Evolutionary conservation across 2,113 vertebrate species (phyloP), one percentile per base, ranked within the genome.

Genomic region (Cololabis saira): DNA sequence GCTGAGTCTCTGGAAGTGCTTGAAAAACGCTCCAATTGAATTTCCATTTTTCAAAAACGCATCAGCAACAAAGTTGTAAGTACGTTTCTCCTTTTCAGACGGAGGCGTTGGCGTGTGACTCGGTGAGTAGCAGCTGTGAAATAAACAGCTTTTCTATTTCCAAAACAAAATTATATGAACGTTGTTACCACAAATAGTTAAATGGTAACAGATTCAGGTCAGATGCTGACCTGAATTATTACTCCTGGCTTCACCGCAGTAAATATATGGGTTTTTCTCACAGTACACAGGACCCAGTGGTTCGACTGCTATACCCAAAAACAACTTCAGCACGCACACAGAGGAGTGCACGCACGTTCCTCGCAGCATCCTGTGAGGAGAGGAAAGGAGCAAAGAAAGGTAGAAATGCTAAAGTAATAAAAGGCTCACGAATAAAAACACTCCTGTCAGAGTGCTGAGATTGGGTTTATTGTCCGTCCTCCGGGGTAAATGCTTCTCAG

Each of bases 161-260:
- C n/a, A n/a, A n/a, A n/a, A n/a, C n/a, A n/a, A n/a, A n/a, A n/a
- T n/a, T n/a, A n/a, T n/a, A n/a, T n/a, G n/a, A n/a, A n/a, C n/a
- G n/a, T n/a, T 17, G 61, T 66, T 55, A 42, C 51, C 43, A 42
- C 43, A 49, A 56, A 67, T 33, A 44, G 24, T 70, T 61, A 49
- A 62, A 67, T 57, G 59, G 37, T 66, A 6, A 13, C 33, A 11
- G 6, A 37, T 37, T 4, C 33, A 8, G 8, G 3, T 37, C 33
- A 3, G 33, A 74, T 84, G 84, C 89, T 84, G 83, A 41, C 60
- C 80, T 74, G 76, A 70, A 83, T 90, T 88, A 87, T 27, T 5
- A 27, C 24, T 87, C 82, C 79, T 75, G 79, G 79, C 79, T 83
- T n/a, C n/a, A n/a, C n/a, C n/a, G n/a, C n/a, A 85, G 81, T 83